Evolutionary conservation across 2,888 invertebrate genomes (phyloP).

Genomic region (Parascotia fuliginaria): DNA sequence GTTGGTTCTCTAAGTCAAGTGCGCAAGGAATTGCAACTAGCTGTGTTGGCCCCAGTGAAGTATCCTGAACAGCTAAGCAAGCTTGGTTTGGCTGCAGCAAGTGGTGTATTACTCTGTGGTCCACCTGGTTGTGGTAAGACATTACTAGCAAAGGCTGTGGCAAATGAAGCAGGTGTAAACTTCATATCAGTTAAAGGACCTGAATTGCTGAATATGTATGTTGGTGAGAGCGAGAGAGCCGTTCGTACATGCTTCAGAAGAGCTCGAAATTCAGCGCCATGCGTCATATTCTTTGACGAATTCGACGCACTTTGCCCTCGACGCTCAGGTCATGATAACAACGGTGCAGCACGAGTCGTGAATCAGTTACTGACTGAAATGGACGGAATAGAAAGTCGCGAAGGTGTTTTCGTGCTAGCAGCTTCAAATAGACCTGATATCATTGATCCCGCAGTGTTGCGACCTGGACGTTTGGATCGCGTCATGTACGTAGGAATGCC

Average conservation of each 20-base stretch:
- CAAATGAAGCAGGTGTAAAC: conserved; percentile 99
- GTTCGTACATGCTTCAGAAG: conserved; percentile 98
- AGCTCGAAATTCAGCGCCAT: conserved; percentile 97
- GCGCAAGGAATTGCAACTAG: conserved; percentile 94
- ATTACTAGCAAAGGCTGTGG: conserved; percentile 98
- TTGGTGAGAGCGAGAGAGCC: conserved; percentile 99
- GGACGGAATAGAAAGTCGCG: conserved; percentile 97
- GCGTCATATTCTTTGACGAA: conserved; percentile 99
- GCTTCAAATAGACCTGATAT: conserved; percentile 99
- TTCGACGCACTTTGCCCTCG: conserved; percentile 98
- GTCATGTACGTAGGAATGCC: conserved; percentile 97
- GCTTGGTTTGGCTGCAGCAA: conserved; percentile 92
- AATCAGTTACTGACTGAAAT: conserved; percentile 99
- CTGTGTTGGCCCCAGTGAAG: conserved; percentile 96
- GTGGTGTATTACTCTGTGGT: conserved; percentile 97
- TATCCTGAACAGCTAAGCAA: conserved; percentile 92
- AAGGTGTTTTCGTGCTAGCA: conserved; percentile 97
- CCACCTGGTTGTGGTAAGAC: conserved; percentile 99
- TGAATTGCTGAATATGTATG: conserved; percentile 99
- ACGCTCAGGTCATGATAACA: conserved; percentile 90
- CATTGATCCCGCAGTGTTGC: conserved; percentile 96
- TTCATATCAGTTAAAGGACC: conserved; percentile 99
- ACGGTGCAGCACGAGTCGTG: conserved; percentile 94
- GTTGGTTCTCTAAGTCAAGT: conserved; percentile 96
- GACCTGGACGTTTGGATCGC: conserved; percentile 95